Base-by-base conservation (phyloP, 2,797 vertebrate species). In the Coilia nasus region DNA sequence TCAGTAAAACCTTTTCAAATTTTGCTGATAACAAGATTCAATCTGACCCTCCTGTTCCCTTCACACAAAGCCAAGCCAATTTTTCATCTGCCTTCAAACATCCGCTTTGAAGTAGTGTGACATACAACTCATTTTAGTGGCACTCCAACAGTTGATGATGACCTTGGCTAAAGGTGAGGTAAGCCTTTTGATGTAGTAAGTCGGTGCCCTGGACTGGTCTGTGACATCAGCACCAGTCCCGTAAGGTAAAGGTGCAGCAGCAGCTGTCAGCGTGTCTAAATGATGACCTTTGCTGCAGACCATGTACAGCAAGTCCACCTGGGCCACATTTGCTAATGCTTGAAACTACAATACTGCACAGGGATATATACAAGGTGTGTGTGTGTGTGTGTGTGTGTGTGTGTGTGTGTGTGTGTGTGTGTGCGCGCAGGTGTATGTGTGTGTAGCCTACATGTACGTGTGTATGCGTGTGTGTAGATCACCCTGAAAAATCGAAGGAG, bases 331-430 rank as follows among this genome's bases (percentile, higher is more conserved):
- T 47, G 46, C 46, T 47, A 10, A 47, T 10, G 3, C 46, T 10
- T 47, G 3, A 47, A 47, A 3, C 46, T 47, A 47, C 46, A 3
- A 47, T 10, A 47, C 46, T 10, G 46, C 46, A 47, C 46, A 47
- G 46, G n/a, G n/a, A n/a, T n/a, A n/a, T n/a, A 41, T 41, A 41
- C 35, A 41, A 41, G 5, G 50, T 23, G 4, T 41, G 46, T 31
- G 17, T 71, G 64, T 71, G 17, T 54, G 17, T 71, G 64, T 71
- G 64, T 23, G 6, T 71, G 64, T 71, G 64, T n/a, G 17, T n/a
- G 17, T 71, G 17, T 71, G 64, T 71, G 64, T 71, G 11, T 71
- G 64, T 71, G 64, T 71, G 17, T n/a, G 64, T 25, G 64, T n/a
- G 64, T 54, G 50, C 9, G 50, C 9, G 50, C 9, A 7, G 3